phyloP scores from a whole-genome alignment of 2,888 invertebrate genomes.

The Phasia obesa region DNA sequence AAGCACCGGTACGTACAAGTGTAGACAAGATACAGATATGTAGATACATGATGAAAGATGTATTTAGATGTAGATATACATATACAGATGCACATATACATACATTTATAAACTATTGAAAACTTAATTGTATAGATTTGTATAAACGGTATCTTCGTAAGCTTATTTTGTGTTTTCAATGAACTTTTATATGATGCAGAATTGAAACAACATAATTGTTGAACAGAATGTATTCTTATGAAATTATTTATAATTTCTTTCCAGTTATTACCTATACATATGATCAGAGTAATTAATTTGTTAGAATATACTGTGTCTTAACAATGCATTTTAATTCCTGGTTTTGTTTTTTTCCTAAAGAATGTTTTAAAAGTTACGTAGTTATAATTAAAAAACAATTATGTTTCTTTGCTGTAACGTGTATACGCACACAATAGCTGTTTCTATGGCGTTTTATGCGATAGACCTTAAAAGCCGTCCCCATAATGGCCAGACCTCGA shows the following conservation, averaged over 20 bases:
- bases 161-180: slow-evolving; percentile 15
- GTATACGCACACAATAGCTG: too few relatives aligned
- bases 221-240: slow-evolving; percentile 20
- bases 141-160: not conserved
- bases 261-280: slow-evolving; percentile 28
- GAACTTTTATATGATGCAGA: slow-evolving; percentile 12
- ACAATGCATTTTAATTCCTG: too few relatives aligned
- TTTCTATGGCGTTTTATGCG: too few relatives aligned
- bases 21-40: not conserved
- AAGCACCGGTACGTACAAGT: not conserved
- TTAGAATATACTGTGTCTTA: not conserved
- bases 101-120: slow-evolving; percentile 12
- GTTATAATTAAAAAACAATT: not conserved
- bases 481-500: too few relatives aligned
- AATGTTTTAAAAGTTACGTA: too few relatives aligned
- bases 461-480: too few relatives aligned
- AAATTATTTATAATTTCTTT: slow-evolving; percentile 30
- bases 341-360: too few relatives aligned
- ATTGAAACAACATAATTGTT: slow-evolving; percentile 31
- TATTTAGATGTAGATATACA: not conserved
- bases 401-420: too few relatives aligned
- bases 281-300: slow-evolving; percentile 34
- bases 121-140: slow-evolving; percentile 25
- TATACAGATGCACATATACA: not conserved
- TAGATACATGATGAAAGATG: slow-evolving; percentile 5